Conservation (phyloP, 2,113 vertebrate genomes). For the Tinamus guttatus region DNA sequence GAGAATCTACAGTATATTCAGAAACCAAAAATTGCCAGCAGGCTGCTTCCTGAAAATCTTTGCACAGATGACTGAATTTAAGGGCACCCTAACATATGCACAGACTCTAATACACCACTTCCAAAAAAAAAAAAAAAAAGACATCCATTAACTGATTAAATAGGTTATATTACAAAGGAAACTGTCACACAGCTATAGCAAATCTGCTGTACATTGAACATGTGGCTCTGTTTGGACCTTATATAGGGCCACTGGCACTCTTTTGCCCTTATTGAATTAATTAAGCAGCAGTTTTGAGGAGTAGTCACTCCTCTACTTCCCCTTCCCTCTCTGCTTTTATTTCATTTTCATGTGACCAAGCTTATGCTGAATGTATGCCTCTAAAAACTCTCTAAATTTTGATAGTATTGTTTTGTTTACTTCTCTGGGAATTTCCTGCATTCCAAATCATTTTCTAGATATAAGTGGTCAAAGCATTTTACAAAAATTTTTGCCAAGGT, state of each 20-base stretch:
- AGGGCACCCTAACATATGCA: neutral
- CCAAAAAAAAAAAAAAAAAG: neutral
- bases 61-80: slow-evolving; percentile 13
- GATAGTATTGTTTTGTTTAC: neutral
- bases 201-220: neutral
- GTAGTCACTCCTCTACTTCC: neutral
- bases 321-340: neutral
- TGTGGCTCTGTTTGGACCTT: neutral
- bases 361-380: neutral
- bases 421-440: neutral
- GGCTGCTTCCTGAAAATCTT: neutral
- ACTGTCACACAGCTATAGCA: accelerated
- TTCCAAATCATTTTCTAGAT: neutral
- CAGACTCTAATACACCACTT: neutral
- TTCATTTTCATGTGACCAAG: neutral
- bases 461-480: neutral
- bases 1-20: neutral
- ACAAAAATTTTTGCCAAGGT: neutral
- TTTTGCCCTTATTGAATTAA: neutral
- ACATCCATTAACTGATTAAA: neutral
- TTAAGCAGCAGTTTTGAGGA: neutral
- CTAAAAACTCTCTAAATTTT: neutral
- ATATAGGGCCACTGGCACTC: neutral
- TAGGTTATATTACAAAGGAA: neutral
- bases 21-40: neutral